Evolutionary conservation across 2,888 invertebrate species (phyloP).

Genomic region (Eupithecia centaureata): DNA sequence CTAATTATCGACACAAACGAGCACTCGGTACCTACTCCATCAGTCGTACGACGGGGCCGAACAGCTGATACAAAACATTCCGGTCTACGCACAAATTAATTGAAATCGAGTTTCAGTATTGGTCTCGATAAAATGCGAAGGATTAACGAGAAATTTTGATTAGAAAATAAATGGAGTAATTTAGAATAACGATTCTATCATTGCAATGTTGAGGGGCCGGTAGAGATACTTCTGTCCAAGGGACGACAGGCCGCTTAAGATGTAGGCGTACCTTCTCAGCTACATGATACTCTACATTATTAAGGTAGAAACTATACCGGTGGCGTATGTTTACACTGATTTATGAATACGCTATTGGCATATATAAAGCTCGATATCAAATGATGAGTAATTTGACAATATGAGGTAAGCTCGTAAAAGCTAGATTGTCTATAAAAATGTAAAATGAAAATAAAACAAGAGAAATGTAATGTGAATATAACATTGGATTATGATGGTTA

Average conservation of each 20-base stretch:
- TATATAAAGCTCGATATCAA: not conserved
- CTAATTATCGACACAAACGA: not conserved
- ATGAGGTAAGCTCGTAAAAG: not conserved
- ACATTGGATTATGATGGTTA: constrained; percentile 30
- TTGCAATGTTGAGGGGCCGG: not conserved
- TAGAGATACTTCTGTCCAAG: not conserved
- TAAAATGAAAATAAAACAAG: constrained; percentile 36
- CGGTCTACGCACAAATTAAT: constrained; percentile 29
- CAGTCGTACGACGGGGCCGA: not conserved
- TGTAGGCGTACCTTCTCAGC: not conserved
- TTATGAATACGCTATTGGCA: no score
- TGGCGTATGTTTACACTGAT: not conserved
- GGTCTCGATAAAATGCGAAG: constrained; percentile 36
- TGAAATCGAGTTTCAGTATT: constrained; percentile 38
- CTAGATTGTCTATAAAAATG: constrained; percentile 19
- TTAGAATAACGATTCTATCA: constrained; percentile 5
- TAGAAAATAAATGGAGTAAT: constrained; percentile 26
- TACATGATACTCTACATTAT: not conserved
- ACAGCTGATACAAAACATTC: constrained; percentile 17
- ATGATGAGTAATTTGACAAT: not conserved
- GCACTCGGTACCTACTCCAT: not conserved
- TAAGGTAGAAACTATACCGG: not conserved
- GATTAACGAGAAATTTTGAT: constrained; percentile 43
- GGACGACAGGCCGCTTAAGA: not conserved
- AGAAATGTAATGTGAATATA: constrained; percentile 26